Evolutionary conservation across 37 sponge, comb jelly and placozoan genomes (phyloP), one percentile per base, ranked within the genome.

Genomic region (Ianthella basta): DNA sequence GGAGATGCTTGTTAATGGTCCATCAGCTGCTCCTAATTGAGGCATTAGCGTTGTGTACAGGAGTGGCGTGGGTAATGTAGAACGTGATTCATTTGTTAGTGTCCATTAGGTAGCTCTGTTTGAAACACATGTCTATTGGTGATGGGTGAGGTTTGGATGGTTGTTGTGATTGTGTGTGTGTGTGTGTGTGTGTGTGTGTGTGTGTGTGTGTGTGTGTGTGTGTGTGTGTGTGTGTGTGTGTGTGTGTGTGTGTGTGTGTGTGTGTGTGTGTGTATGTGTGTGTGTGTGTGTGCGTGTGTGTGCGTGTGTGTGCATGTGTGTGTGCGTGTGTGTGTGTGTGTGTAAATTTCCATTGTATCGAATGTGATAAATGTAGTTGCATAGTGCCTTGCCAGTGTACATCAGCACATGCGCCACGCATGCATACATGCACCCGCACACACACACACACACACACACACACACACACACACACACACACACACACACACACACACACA

Each of bases 201-300:
- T 16, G 66, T 64, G 66, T 64, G 66, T 64, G 66, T 64, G 66
- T 64, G 14, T 64, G 66, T 64, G 66, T 64, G 23, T 16, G 23
- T 64, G 66, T 64, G 66, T 64, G 66, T 64, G 66, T 64, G 14
- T 64, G 66, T 64, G 66, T 64, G 66, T 64, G 66, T 64, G 66
- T 64, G 66, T 30, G 27, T 16, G 66, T 16, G 23, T 64, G 66
- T 16, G 66, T 64, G 66, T 64, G 66, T 64, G 66, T 16, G 23
- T 16, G 23, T 30, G 6, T 21, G 23, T 16, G 23, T 30, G 27
- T 30, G 27, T 16, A 64, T 64, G 66, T 64, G 27, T 16, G 66
- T 64, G 27, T 10, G 66, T 64, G 66, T 64, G 66, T 64, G 66
- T 64, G 66, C 27, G 66, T 64, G 66, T 64, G 66, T 64, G 66